Base-by-base conservation (phyloP, 2,113 vertebrate genomes). In the Chaetodon trifascialis region DNA sequence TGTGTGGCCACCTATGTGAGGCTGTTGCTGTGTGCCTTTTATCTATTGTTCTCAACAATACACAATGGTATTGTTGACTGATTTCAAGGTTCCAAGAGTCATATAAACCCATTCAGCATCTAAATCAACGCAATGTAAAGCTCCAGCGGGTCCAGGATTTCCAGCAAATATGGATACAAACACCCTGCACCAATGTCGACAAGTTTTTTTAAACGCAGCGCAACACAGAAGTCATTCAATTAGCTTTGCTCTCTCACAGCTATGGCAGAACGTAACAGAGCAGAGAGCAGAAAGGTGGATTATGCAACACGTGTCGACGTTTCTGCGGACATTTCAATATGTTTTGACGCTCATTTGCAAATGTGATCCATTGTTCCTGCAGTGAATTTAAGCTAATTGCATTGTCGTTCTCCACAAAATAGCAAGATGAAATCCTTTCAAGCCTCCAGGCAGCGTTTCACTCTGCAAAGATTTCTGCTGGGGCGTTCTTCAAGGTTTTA, bases 41-140 rank as follows among this genome's bases (percentile, higher is more conserved):
- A 70, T 65, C 23, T 65, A 46, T 66, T 76, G 77, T 80, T 76
- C 60, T 30, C 30, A 12, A 19, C 21, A 52, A 51, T 49, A 42
- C 23, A 72, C 40, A 34, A 25, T 21, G 19, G 23, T 52, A 40
- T 12, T 60, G n/a, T n/a, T 7, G 23, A 56, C 30, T 52, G 36
- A 66, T 59, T 59, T 54, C 14, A 65, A 38, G 54, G 59, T 44
- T 55, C 30, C 11, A 16, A 12, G 40, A 25, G 72, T 77, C 42
- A 1, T 49, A 21, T 14, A 44, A 71, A 47, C 19, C 9, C 15
- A 17, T 55, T 74, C 12, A 49, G 7, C 63, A n/a, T 38, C 11
- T 5, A 55, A 11, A 42, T 16, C 12, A 7, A 9, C 4, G 54
- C 11, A 12, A 15, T 14, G 42, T 49, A 7, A 40, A 11, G 25